phyloP scores from a whole-genome alignment of 1,140 invertebrate species.

The Megathymus violae region DNA sequence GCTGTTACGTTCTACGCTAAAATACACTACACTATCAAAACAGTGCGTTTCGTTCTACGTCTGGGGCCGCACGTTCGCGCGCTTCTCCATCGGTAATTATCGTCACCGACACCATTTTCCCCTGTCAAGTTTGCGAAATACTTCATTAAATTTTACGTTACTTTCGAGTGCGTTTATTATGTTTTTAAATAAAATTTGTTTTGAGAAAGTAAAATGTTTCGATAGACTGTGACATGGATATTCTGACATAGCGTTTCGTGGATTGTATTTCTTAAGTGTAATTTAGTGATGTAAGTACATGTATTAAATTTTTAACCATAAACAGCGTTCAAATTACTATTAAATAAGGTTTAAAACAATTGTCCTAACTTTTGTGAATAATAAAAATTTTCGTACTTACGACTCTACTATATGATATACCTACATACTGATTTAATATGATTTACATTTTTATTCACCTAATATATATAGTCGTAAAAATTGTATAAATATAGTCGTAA shows the following conservation, averaged over 20 bases:
- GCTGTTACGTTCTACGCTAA: slow-evolving; percentile 68
- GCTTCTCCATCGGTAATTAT: not conserved
- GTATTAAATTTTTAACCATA: not conserved
- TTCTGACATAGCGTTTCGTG: slow-evolving; percentile 22
- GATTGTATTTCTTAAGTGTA: slow-evolving; percentile 15
- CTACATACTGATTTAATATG: no score
- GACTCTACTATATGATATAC: no score
- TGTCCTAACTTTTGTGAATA: no score
- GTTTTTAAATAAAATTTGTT: slow-evolving; percentile 26
- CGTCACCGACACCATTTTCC: slow-evolving; percentile 15
- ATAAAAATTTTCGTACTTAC: no score
- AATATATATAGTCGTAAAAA: no score
- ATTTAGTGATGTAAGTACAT: slow-evolving; percentile 27
- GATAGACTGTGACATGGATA: slow-evolving; percentile 23
- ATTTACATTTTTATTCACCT: no score
- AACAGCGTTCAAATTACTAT: not conserved
- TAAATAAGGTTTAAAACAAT: not conserved
- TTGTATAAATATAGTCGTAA: no score
- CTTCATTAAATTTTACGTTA: slow-evolving; percentile 18
- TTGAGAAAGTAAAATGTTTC: slow-evolving; percentile 19
- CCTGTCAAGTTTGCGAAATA: slow-evolving; percentile 20
- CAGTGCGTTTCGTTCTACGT: slow-evolving; percentile 60
- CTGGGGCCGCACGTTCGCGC: slow-evolving; percentile 49
- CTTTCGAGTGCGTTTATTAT: slow-evolving; percentile 9
- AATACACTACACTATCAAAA: slow-evolving; percentile 77